Percentiles rank a stretch among this genome's conserved stretches.
Conservation (phyloP, 2,797 vertebrate species). For the Cercopithecus mitis region DNA sequence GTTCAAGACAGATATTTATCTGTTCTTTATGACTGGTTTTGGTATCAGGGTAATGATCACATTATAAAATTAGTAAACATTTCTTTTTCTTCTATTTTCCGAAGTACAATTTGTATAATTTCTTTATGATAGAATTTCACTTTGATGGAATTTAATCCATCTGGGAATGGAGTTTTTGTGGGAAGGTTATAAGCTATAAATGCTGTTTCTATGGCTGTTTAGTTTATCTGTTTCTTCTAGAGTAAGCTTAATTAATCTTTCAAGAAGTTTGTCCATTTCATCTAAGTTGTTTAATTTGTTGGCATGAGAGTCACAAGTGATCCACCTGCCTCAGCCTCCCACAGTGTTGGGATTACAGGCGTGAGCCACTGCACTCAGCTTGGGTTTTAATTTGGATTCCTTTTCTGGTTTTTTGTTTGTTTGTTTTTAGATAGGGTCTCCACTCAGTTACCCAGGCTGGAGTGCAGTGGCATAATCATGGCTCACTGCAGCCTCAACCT, state of each 20-base stretch:
- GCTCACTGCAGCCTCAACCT: not conserved
- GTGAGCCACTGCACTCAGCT: not conserved
- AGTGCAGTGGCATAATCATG: not conserved
- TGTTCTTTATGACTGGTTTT: not conserved
- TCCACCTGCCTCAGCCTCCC: not conserved
- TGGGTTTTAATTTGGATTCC: not conserved
- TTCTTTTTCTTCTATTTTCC: not conserved
- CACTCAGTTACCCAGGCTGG: not conserved
- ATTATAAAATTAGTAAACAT: not conserved
- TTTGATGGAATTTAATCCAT: not conserved
- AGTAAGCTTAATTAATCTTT: conserved; percentile 2
- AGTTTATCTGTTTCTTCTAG: not conserved
- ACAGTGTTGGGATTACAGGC: not conserved
- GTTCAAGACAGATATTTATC: not conserved
- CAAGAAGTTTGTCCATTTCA: not conserved
- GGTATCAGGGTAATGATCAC: not conserved
- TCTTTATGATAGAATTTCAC: not conserved
- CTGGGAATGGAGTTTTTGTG: not conserved
- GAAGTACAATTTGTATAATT: not conserved
- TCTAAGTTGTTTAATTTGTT: not conserved
- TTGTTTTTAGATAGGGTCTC: not conserved
- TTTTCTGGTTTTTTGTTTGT: not conserved
- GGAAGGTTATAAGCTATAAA: not conserved
- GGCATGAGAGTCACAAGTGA: not conserved
- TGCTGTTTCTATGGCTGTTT: not conserved